Conservation (phyloP, 1,140 invertebrate species). For the Drosophila elegans region DNA sequence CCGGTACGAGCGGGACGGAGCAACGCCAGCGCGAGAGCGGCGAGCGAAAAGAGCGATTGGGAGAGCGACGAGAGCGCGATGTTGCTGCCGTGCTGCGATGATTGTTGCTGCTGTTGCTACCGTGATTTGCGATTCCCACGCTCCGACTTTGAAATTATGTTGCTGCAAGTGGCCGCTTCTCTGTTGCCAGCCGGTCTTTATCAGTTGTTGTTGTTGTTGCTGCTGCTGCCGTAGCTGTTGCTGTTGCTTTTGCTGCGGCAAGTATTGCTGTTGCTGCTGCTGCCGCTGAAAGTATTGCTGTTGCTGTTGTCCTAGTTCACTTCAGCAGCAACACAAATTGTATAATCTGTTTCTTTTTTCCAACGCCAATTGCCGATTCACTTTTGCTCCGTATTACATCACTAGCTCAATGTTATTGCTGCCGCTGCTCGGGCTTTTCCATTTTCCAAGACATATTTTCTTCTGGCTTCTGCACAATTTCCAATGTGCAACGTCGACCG, state of each 20-base stretch:
- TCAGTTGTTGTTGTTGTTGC: slow-evolving; percentile 35
- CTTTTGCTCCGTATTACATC: slow-evolving; percentile 76
- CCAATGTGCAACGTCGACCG: slow-evolving; percentile 57
- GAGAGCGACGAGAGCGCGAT: slow-evolving; percentile 54
- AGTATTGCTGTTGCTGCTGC: slow-evolving; percentile 2
- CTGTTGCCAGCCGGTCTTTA: slow-evolving; percentile 73
- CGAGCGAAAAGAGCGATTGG: slow-evolving; percentile 34
- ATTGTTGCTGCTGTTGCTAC: slow-evolving; percentile 36
- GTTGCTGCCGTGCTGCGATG: slow-evolving; percentile 28
- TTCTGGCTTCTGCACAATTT: slow-evolving; percentile 64
- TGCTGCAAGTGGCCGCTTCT: slow-evolving; percentile 35
- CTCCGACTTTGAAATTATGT: slow-evolving; percentile 73
- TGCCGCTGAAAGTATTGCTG: no score
- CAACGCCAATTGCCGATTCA: slow-evolving; percentile 61
- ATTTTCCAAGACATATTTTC: slow-evolving; percentile 65
- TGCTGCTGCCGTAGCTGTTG: slow-evolving; percentile 21
- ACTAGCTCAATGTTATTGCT: slow-evolving; percentile 37
- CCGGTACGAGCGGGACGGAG: slow-evolving; percentile 8
- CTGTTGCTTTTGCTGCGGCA: slow-evolving; percentile 32
- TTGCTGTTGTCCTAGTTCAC: slow-evolving; percentile 71
- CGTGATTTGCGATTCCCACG: slow-evolving; percentile 76
- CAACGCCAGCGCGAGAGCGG: slow-evolving; percentile 15
- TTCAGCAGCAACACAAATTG: slow-evolving; percentile 64
- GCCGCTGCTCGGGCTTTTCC: slow-evolving; percentile 42
- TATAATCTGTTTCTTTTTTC: slow-evolving; percentile 64